A percentile compares a stretch with the other conserved stretches of the same genome.
Conservation (phyloP, 2,113 vertebrate species). For the Dromas ardeola region DNA sequence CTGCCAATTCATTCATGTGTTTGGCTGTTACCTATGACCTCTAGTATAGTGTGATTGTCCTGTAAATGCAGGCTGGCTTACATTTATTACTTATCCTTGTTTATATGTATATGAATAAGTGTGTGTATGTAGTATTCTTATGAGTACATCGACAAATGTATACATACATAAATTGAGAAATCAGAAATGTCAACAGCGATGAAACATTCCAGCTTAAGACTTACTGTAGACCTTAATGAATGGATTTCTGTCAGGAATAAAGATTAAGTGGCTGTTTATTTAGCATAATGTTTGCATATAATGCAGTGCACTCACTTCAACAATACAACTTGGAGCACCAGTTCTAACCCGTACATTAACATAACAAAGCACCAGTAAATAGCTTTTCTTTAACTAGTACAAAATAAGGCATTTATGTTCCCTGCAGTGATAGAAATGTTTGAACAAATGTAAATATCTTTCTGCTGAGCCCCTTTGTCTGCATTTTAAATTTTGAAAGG, state of each 20-base stretch:
- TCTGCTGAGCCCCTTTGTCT: not conserved
- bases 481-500: not conserved
- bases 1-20: not conserved
- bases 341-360: not conserved
- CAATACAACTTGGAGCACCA: not conserved
- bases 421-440: not conserved
- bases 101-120: not conserved
- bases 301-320: not conserved
- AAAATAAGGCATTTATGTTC: not conserved
- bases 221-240: not conserved
- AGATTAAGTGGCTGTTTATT: not conserved
- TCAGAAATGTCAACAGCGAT: not conserved
- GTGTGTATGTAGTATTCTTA: not conserved
- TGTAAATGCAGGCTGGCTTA: not conserved
- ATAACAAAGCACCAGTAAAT: conserved; percentile 4
- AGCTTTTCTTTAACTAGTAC: not conserved
- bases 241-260: not conserved
- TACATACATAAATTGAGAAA: not conserved
- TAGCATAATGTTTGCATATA: not conserved
- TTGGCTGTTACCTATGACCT: not conserved
- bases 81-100: not conserved
- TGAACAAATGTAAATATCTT: not conserved
- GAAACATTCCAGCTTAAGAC: not conserved
- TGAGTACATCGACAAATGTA: not conserved
- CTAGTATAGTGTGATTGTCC: not conserved